Evolutionary conservation across 2,113 vertebrate genomes (phyloP).

Genomic region (Fregetta grallaria): DNA sequence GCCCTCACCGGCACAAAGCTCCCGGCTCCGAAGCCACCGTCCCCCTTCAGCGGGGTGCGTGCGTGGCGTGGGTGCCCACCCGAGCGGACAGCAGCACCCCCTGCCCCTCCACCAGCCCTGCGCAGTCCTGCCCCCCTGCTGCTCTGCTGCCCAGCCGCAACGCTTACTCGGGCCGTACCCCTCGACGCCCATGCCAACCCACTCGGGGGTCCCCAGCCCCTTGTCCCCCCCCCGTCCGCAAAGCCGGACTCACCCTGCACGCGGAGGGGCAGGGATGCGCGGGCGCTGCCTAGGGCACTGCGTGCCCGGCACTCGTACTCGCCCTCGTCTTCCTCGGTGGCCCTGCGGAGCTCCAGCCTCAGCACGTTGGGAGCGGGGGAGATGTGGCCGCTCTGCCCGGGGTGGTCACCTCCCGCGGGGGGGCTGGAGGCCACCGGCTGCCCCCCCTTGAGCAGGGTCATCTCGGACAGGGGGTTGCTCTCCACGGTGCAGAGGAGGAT

Average conservation of each 20-base stretch:
- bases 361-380: constrained; percentile 44
- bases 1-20: too few relatives aligned
- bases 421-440: constrained; percentile 21
- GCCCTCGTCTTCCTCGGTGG: constrained; percentile 27
- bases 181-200: neutral
- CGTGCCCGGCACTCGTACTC: constrained; percentile 61
- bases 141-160: neutral
- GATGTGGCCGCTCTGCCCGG: neutral
- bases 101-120: neutral
- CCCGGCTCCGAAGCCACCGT: neutral
- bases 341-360: constrained; percentile 55
- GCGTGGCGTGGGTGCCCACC: neutral
- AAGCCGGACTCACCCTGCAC: constrained; percentile 48
- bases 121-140: accelerated
- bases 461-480: constrained; percentile 56
- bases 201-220: neutral
- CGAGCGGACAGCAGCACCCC: too few relatives aligned
- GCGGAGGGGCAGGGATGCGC: neutral
- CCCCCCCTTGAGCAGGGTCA: constrained; percentile 45
- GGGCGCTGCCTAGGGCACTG: constrained; percentile 38
- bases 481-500: constrained; percentile 69
- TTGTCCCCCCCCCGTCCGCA: accelerated
- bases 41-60: accelerated
- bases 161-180: too few relatives aligned
- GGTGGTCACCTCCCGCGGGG: accelerated